Evolutionary conservation across 2,113 vertebrate genomes (phyloP).

Genomic region (Burhinus bistriatus): DNA sequence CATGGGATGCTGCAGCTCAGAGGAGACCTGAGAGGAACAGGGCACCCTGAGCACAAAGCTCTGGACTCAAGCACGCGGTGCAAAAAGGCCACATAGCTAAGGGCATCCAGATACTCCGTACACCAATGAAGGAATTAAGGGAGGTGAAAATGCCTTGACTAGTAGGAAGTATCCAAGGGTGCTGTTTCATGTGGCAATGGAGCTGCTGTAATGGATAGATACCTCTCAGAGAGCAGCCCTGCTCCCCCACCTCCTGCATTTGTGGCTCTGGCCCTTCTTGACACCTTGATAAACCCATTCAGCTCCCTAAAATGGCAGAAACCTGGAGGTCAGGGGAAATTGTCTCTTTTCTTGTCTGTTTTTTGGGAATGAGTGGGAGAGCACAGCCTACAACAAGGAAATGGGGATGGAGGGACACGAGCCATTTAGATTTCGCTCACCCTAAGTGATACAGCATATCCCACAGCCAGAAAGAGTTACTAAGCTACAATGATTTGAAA

Average conservation of each 20-base stretch:
- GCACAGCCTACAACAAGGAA: neutral
- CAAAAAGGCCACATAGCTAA: neutral
- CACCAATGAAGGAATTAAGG: neutral
- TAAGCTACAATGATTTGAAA: neutral
- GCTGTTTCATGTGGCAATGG: fast-evolving
- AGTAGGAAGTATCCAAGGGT: neutral
- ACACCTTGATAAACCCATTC: neutral
- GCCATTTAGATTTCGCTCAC: neutral
- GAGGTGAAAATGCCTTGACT: neutral
- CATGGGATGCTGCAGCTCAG: neutral
- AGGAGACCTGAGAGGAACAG: fast-evolving
- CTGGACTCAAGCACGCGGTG: neutral
- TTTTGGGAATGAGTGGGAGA: neutral
- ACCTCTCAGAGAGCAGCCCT: neutral
- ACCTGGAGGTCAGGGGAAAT: neutral
- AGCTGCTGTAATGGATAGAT: neutral
- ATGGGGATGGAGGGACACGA: neutral
- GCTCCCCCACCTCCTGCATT: neutral
- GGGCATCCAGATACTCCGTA: neutral
- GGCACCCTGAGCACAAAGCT: neutral
- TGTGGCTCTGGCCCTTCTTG: neutral
- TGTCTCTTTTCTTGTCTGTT: neutral
- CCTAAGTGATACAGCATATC: neutral
- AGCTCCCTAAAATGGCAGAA: neutral
- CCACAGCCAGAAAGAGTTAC: neutral